Conservation (phyloP, 2,113 vertebrate species). For the Triplophysa rosa region DNA sequence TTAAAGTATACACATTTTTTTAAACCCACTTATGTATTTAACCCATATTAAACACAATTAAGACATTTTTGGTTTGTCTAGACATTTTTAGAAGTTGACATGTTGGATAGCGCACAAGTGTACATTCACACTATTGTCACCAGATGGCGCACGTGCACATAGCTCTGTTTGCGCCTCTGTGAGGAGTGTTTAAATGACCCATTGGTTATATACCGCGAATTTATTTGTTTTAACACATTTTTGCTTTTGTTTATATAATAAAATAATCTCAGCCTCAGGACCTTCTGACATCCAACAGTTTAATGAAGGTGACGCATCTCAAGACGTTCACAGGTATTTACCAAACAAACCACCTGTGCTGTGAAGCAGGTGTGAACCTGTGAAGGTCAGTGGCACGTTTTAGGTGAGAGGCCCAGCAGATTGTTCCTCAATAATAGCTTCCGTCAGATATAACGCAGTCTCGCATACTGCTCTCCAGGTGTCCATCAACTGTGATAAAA, state of each 20-base stretch:
- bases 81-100: no score
- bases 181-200: not conserved
- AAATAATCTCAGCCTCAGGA: not conserved
- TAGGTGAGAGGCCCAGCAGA: conserved; percentile 21
- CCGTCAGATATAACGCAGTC: not conserved
- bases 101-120: not conserved
- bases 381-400: conserved; percentile 28
- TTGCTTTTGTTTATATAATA: not conserved
- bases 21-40: no score
- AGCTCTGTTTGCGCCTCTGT: not conserved
- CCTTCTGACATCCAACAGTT: not conserved
- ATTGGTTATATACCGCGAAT: conserved; percentile 7
- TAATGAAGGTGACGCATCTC: not conserved
- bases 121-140: not conserved
- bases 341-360: conserved; percentile 30
- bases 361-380: conserved; percentile 33
- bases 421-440: conserved; percentile 34
- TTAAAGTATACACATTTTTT: no score
- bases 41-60: no score
- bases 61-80: no score
- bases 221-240: not conserved
- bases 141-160: conserved; percentile 25
- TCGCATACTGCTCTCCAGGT: not conserved
- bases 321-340: conserved; percentile 1
- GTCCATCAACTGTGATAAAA: conserved; percentile 2